A percentile compares a stretch with the other conserved stretches of the same genome.
These are phyloP conservation scores for Lampris megalopsis DNA, from an alignment of 2,113 vertebrate genomes.

Conservation along the genomic window DNA sequence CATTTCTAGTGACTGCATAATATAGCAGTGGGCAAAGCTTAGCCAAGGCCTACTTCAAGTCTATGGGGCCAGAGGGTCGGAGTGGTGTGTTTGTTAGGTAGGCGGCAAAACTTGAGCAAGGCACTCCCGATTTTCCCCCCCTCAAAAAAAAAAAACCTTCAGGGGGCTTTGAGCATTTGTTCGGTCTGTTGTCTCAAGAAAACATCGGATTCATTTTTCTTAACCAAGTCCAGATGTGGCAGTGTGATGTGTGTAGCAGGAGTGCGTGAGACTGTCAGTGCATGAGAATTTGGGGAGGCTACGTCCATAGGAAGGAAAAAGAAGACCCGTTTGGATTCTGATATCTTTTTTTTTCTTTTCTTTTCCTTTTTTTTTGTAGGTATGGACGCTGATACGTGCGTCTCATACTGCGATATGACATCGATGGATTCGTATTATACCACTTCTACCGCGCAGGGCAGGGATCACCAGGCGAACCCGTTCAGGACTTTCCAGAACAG, in stretches of 20 bases:
- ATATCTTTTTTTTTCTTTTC: slow-evolving; percentile 49
- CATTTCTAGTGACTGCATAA: slow-evolving; percentile 70
- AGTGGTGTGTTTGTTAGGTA: slow-evolving; percentile 32
- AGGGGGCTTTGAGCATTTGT: slow-evolving; percentile 87
- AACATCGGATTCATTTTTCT: slow-evolving; percentile 92
- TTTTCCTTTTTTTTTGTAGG: slow-evolving; percentile 82
- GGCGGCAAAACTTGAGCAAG: slow-evolving; percentile 75
- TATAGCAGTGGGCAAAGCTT: slow-evolving; percentile 46
- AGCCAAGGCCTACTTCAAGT: slow-evolving; percentile 62
- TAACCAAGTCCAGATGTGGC: slow-evolving; percentile 87
- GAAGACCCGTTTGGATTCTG: slow-evolving; percentile 72
- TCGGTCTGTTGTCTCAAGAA: slow-evolving; percentile 87
- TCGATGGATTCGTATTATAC: slow-evolving; percentile 99
- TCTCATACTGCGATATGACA: slow-evolving; percentile 97
- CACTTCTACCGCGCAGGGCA: slow-evolving; percentile 85
- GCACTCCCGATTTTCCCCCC: slow-evolving; percentile 77
- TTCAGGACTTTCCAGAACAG: slow-evolving; percentile 93
- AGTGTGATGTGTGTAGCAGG: slow-evolving; percentile 60
- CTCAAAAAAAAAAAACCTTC: slow-evolving; percentile 78
- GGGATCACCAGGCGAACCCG: slow-evolving; percentile 89
- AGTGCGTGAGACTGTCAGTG: slow-evolving; percentile 67
- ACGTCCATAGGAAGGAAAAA: slow-evolving; percentile 60
- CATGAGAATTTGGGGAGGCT: slow-evolving; percentile 67
- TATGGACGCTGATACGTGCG: slow-evolving; percentile 98
- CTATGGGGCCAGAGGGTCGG: slow-evolving; percentile 59